A percentile compares a stretch with the other conserved stretches of the same genome.
Conservation (phyloP, 2,113 vertebrate genomes). For the Callopanchax toddi region DNA sequence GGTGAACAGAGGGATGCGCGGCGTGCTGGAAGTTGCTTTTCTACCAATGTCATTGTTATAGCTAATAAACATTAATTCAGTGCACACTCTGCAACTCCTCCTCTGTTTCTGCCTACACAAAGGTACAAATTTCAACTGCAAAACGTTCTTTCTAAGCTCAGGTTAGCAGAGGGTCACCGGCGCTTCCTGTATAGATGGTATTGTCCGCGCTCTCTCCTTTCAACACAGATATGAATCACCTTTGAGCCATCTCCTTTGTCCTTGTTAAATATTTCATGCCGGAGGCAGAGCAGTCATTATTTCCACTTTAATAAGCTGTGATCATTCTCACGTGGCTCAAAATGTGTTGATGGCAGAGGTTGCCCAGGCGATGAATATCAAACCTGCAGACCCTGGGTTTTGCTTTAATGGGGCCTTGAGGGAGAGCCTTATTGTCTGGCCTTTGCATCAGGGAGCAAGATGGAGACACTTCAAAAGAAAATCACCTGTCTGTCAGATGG, state of each 20-base stretch:
- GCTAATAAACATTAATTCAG: constrained; percentile 41
- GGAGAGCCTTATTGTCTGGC: constrained; percentile 58
- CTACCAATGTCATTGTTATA: constrained; percentile 19
- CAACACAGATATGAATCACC: constrained; percentile 73
- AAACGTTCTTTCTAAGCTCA: constrained; percentile 24
- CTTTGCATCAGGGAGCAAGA: constrained; percentile 58
- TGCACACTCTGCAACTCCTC: constrained; percentile 3
- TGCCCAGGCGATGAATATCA: constrained; percentile 70
- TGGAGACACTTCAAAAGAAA: constrained; percentile 64
- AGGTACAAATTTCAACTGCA: constrained; percentile 34
- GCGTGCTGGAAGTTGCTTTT: neutral
- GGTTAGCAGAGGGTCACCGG: constrained; percentile 51
- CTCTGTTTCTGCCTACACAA: constrained; percentile 32
- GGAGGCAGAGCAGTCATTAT: constrained; percentile 79
- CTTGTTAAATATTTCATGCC: constrained; percentile 82
- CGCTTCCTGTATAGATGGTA: constrained; percentile 47
- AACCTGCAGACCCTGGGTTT: constrained; percentile 60
- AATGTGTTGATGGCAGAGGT: constrained; percentile 76
- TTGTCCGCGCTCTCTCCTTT: constrained; percentile 61
- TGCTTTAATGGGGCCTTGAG: constrained; percentile 76
- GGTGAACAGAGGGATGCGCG: constrained; percentile 5
- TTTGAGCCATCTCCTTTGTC: constrained; percentile 74
- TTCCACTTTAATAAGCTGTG: constrained; percentile 78
- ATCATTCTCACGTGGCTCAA: constrained; percentile 77
- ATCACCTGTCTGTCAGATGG: constrained; percentile 57